Evolutionary conservation across 2,888 invertebrate genomes (phyloP).

Genomic region (Boloria euphrosyne): DNA sequence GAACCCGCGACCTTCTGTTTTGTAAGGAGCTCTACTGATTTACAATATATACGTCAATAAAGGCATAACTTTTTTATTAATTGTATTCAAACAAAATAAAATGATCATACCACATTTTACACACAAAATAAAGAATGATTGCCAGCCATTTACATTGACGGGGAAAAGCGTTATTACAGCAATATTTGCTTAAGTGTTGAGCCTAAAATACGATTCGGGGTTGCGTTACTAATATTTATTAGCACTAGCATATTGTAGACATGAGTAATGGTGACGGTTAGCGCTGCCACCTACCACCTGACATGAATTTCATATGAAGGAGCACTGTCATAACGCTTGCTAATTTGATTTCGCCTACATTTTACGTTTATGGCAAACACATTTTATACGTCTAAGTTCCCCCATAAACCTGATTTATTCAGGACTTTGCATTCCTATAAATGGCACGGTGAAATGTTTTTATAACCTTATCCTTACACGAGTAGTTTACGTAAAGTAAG

Average conservation of each 20-base stretch:
- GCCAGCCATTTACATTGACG: slow-evolving; percentile 12
- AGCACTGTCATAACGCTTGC: slow-evolving; percentile 58
- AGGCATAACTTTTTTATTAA: not conserved
- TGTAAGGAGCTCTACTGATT: too few relatives aligned
- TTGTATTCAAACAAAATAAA: not conserved
- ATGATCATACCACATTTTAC: slow-evolving; percentile 1
- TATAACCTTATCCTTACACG: slow-evolving; percentile 24
- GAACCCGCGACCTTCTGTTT: too few relatives aligned
- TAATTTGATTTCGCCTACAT: slow-evolving; percentile 68
- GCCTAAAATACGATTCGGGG: slow-evolving; percentile 51
- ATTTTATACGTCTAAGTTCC: slow-evolving; percentile 55
- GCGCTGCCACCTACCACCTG: slow-evolving; percentile 60
- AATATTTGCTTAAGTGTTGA: slow-evolving; percentile 22
- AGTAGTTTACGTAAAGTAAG: slow-evolving; percentile 23
- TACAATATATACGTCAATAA: too few relatives aligned
- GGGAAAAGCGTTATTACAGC: slow-evolving; percentile 16
- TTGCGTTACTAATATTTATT: slow-evolving; percentile 72
- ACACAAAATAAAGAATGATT: slow-evolving; percentile 16
- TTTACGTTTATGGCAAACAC: slow-evolving; percentile 69
- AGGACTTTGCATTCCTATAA: slow-evolving; percentile 29
- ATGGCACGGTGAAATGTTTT: slow-evolving; percentile 24
- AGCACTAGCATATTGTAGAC: slow-evolving; percentile 63
- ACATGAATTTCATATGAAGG: slow-evolving; percentile 79
- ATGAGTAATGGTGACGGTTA: slow-evolving; percentile 71
- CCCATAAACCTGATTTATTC: slow-evolving; percentile 43